Evolutionary conservation across 1,140 invertebrate genomes (phyloP), one percentile per base, ranked within the genome.

Genomic region (Halictus rubicundus): DNA sequence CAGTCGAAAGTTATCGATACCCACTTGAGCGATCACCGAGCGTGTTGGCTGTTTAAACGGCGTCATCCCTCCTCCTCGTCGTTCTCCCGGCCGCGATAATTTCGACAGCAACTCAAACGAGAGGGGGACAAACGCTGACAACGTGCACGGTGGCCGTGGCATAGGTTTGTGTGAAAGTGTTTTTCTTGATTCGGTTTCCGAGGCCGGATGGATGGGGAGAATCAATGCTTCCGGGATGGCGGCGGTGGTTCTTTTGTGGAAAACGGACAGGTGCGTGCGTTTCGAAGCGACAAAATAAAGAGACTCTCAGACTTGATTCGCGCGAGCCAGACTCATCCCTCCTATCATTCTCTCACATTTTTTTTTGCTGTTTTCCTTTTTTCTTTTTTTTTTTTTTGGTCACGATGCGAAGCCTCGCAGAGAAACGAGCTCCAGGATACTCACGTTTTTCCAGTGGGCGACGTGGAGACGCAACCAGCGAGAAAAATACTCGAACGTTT

Each of bases 401-500:
- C 46, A 74, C 12, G 19, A 4, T 52, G 70, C 59, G 23, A 73
- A 42, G 69, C 46, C 59, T 60, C 61, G 32, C 78, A 72, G 49
- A 21, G 19, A 59, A 80, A 84, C 74, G 10, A 72, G 73, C 72
- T 52, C 72, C 71, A 14, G 37, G 21, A 81, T 85, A 85, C 83
- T 85, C 83, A 85, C 83, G 83, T 84, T 32, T 73, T 57, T 84
- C 78, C 27, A n/a, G 68, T 54, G 25, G 75, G 23, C 49, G 81
- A 59, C 69, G 21, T 66, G 68, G 70, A n/a, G n/a, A 60, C 60
- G 49, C 39, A 69, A 39, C 5, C 27, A 16, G 49, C 2, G 32
- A 52, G 60, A 81, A 84, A 84, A 85, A 81, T 74, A 80, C 73
- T 70, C 68, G 82, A 81, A 81, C 52, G 64, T 81, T 85, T 70